Base-by-base conservation (phyloP, 1,140 invertebrate species). In the Drosophila fuyamai region DNA sequence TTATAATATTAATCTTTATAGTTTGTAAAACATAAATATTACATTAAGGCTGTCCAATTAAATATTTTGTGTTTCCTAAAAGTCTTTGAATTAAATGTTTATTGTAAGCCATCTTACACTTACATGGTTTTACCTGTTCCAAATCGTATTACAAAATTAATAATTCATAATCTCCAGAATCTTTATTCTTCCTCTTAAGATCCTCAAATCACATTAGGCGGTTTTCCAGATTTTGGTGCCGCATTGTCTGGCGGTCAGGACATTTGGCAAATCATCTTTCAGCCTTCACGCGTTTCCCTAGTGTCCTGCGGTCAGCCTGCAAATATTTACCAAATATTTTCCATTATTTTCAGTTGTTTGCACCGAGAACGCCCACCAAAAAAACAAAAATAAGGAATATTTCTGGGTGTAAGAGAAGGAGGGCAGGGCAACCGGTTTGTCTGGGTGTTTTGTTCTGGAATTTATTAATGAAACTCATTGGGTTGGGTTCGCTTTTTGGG, bases 321-420 rank as follows among this genome's bases (percentile, higher is more conserved):
- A 85, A 85, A 85, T 85, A 88, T 86, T 86, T 86, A 86, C 82
- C 66, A 86, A 86, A 86, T 86, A 79, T 83, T 88, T 88, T 86
- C 50, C 75, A 76, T 86, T 76, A 58, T 63, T 72, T 86, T 79
- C 62, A 44, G 54, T 71, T 61, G 44, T 40, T 50, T 50, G 72
- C 77, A 65, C 44, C 27, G 57, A 61, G 43, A 55, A 83, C 80
- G 80, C 80, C 80, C 70, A 79, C 54, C n/a, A 57, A 71, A 63
- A 62, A 29, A 23, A n/a, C 10, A 23, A 18, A 54, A 12, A 55
- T 9, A 27, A 38, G 36, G 36, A 51, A 65, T 66, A 67, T 67
- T 65, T 40, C 18, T 35, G 59, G 36, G 35, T 9, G 59, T 23
- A 12, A 5, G n/a, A 16, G 2, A n/a, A 41, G 47, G 32, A 18